phyloP scores from a whole-genome alignment of 1,140 invertebrate species.

The Zaprionus tsacasi region DNA sequence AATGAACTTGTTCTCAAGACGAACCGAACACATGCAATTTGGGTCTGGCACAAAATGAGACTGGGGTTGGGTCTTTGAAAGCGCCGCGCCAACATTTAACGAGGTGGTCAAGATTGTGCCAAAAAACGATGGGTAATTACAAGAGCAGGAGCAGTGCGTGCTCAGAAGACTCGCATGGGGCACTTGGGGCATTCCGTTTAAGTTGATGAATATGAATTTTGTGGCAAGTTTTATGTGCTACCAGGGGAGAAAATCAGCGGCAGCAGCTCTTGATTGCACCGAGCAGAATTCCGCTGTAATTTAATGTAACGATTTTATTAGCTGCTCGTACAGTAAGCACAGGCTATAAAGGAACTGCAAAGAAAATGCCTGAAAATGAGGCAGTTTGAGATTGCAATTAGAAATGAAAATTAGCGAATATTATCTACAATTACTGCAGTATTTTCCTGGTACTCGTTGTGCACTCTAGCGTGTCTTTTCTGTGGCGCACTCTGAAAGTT shows the following conservation, averaged over 20 bases:
- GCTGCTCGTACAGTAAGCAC: slow-evolving; percentile 10
- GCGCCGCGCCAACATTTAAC: slow-evolving; percentile 69
- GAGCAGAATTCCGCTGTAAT: slow-evolving; percentile 36
- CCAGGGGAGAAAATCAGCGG: slow-evolving; percentile 38
- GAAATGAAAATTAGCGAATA: background rate
- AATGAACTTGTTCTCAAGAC: slow-evolving; percentile 68
- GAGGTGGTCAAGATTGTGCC: slow-evolving; percentile 78
- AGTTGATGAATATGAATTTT: slow-evolving; percentile 72
- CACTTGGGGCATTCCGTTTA: slow-evolving; percentile 61
- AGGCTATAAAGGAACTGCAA: background rate
- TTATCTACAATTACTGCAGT: background rate
- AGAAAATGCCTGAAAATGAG: background rate
- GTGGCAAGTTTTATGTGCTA: slow-evolving; percentile 55
- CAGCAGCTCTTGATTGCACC: slow-evolving; percentile 36
- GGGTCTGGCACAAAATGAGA: background rate
- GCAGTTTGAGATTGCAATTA: background rate
- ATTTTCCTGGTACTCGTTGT: background rate
- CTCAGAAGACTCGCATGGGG: slow-evolving; percentile 22
- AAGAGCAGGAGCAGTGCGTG: slow-evolving; percentile 36
- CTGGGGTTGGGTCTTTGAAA: slow-evolving; percentile 46
- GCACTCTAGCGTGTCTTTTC: background rate
- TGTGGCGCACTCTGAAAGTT: slow-evolving; percentile 46
- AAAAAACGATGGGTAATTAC: slow-evolving; percentile 75
- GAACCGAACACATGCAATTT: slow-evolving; percentile 56
- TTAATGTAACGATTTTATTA: slow-evolving; percentile 52